Evolutionary conservation across 2,888 invertebrate genomes (phyloP).

Genomic region (Amblyjoppa fuscipennis): DNA sequence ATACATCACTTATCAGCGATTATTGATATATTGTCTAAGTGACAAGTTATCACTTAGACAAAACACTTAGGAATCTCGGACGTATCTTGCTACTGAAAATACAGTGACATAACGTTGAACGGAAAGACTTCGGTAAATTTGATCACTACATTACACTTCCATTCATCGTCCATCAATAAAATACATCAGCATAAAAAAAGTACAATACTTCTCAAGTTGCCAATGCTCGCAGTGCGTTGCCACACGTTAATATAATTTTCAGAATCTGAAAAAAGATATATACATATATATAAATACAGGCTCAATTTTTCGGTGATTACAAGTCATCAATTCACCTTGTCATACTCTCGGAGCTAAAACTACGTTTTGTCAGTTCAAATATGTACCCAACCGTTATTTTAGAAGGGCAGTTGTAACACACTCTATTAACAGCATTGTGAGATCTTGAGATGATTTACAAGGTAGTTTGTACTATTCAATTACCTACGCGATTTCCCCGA

Average conservation of each 20-base stretch:
- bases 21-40: too few relatives aligned
- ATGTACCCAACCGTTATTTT: constrained; percentile 77
- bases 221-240: constrained; percentile 56
- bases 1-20: too few relatives aligned
- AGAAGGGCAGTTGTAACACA: constrained; percentile 70
- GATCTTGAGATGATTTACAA: constrained; percentile 2
- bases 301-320: background rate
- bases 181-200: constrained; percentile 36
- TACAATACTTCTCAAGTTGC: too few relatives aligned
- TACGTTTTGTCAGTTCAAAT: constrained; percentile 72
- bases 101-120: too few relatives aligned
- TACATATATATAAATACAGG: background rate
- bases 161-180: too few relatives aligned
- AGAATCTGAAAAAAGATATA: constrained; percentile 59
- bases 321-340: background rate
- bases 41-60: too few relatives aligned
- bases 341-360: constrained; percentile 74
- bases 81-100: too few relatives aligned
- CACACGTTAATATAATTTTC: constrained; percentile 71
- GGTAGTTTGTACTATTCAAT: constrained; percentile 66
- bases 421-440: constrained; percentile 58
- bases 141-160: too few relatives aligned
- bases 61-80: too few relatives aligned
- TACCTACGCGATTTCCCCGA: constrained; percentile 48
- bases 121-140: too few relatives aligned